Base-by-base conservation (phyloP, 2,797 vertebrate genomes). In the Hemitrygon akajei region DNA sequence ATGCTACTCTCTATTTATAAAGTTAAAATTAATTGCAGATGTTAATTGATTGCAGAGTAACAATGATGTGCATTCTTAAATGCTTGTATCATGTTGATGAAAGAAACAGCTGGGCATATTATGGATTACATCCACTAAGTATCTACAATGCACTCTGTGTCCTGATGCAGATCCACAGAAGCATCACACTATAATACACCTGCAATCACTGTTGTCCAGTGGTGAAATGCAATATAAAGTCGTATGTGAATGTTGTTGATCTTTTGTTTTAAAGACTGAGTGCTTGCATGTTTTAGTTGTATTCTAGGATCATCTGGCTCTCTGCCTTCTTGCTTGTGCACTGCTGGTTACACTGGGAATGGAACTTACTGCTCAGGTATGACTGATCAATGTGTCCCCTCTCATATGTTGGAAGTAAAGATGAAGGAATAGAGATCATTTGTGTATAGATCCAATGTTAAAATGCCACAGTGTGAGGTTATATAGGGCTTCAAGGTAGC, bases 281-380 rank as follows among this genome's bases (percentile, higher is more conserved):
- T n/a, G 20, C 93, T 60, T 76, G 94, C 93, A 93, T 93, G 56
- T 96, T 96, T 94, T 96, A 99, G 99, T 95, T 99, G 99, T 63
- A 63, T 98, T 47, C 97, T 96, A 18, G 96, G 95, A 40, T 95
- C 95, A 0, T 25, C 95, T 1, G 97, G 96, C 84, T 94, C 95
- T n/a, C 94, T 95, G 0, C 95, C 97, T 0, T 94, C 12, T 10
- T 99, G 99, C 47, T 75, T 96, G 94, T 99, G 99, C 94, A 96
- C 97, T 0, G 98, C 98, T 1, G 98, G 99, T 91, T 99, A 98
- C 94, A 95, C 96, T 11, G 98, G 99, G 94, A 97, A 98, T 0
- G 99, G 99, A 94, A 97, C 96, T 18, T 89, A 96, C 95, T 99
- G 99, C 93, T 95, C 97, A 97, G 98, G 99, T 99, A 93, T 12